phyloP scores from a whole-genome alignment of 2,797 vertebrate genomes.

The Mycteria americana region DNA sequence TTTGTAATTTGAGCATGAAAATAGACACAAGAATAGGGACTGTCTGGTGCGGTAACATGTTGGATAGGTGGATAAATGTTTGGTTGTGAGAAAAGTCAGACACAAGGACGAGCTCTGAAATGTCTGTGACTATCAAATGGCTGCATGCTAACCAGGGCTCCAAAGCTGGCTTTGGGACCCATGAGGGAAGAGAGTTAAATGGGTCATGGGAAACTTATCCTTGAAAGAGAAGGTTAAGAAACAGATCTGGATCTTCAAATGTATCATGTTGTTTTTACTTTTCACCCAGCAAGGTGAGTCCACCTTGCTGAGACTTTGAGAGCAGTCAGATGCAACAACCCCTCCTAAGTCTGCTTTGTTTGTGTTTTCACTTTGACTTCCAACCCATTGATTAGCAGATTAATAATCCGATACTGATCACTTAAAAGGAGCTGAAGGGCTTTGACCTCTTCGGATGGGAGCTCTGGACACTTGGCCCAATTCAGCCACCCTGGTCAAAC shows the following conservation, averaged over 20 bases:
- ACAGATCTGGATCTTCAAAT: not conserved
- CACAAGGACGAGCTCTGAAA: not conserved
- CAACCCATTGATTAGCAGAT: not conserved
- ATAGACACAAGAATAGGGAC: not conserved
- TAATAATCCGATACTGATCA: not conserved
- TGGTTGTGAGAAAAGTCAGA: not conserved
- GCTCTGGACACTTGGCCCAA: not conserved
- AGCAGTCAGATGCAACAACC: not conserved
- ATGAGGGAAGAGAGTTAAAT: not conserved
- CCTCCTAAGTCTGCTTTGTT: not conserved
- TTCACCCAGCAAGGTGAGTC: not conserved
- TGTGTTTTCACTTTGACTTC: not conserved
- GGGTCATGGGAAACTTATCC: not conserved
- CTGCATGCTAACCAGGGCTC: not conserved
- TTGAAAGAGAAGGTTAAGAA: not conserved
- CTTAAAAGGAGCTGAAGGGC: not conserved
- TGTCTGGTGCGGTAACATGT: not conserved
- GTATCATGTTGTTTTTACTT: not conserved
- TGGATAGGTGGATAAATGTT: not conserved
- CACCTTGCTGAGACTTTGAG: not conserved
- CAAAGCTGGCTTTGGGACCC: not conserved
- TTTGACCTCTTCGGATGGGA: not conserved
- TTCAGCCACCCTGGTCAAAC: not conserved
- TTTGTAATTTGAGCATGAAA: not conserved
- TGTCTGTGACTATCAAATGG: not conserved